Base-by-base conservation (phyloP, 2,113 vertebrate species). In the Apodemus sylvaticus region DNA sequence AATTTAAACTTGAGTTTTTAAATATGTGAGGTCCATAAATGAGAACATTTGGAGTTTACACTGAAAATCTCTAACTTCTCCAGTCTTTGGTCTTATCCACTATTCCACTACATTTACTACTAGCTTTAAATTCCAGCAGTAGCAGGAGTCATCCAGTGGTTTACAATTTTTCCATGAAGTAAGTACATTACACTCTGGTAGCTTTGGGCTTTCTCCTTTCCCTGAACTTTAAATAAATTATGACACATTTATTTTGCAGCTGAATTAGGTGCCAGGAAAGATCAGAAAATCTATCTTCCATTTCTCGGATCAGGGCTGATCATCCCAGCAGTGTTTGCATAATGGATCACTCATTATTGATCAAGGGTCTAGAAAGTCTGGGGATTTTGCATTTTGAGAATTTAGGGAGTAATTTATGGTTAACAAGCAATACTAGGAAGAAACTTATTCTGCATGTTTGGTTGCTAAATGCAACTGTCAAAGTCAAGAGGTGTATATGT, bases 161-260 rank as follows among this genome's bases (percentile, higher is more conserved):
- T 94, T 95, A 94, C 26, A 94, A 82, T 92, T 97, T 97, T 95
- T 94, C 90, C 51, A 88, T 96, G 48, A 96, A 90, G 39, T 82
- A 95, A 97, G 62, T 94, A 86, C n/a, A 77, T 51, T 86, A 91
- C 53, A 95, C 70, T 94, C 88, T 55, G 82, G 96, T 82, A 97
- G 86, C 97, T 93, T 91, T 42, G 22, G 45, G 83, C 73, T 96
- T 96, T 97, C 70, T 97, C 82, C 71, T 96, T 96, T 97, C 94
- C 94, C 91, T 88, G 93, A 97, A 94, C 74, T 92, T 94, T 98
- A 97, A 98, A 98, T 97, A 97, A 98, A 97, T 98, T 96, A 98
- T 97, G 96, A 97, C 89, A 96, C 89, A 96, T 91, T 97, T 97
- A 94, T 96, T 97, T 97, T 96, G 94, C 79, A 96, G 91, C 58